Evolutionary conservation across 2,113 vertebrate species (phyloP).

Genomic region (Antechinus flavipes): DNA sequence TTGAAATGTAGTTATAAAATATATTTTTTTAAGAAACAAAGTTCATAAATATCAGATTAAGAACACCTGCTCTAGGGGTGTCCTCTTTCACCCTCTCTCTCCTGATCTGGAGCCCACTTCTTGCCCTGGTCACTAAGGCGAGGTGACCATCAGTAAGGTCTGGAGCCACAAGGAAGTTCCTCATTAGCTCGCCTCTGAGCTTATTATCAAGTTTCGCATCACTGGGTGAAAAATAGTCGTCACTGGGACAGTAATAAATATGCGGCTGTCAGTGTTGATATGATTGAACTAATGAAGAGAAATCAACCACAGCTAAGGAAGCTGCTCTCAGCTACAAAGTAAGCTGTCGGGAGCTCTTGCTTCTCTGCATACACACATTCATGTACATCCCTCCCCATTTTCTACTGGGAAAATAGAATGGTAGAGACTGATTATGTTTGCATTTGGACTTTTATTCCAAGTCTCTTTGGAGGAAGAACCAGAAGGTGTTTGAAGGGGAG

Average conservation of each 20-base stretch:
- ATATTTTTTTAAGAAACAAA: not conserved
- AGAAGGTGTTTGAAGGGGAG: slow-evolving; percentile 48
- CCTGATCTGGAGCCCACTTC: not conserved
- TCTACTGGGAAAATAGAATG: not conserved
- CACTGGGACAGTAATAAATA: slow-evolving; percentile 76
- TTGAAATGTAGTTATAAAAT: not conserved
- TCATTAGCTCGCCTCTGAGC: slow-evolving; percentile 72
- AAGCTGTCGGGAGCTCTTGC: slow-evolving; percentile 5
- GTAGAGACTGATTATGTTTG: not conserved
- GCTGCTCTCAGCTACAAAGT: slow-evolving; percentile 31
- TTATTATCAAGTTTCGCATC: slow-evolving; percentile 78
- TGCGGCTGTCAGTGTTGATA: slow-evolving; percentile 83
- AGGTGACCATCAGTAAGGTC: not conserved
- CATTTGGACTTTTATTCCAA: not conserved
- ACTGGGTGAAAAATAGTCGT: slow-evolving; percentile 80
- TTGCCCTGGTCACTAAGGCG: not conserved
- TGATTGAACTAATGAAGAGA: slow-evolving; percentile 85
- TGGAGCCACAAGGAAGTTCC: slow-evolving; percentile 54
- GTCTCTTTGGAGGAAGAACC: not conserved
- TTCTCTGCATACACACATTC: not conserved
- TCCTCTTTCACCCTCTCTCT: not conserved
- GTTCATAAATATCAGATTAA: not conserved
- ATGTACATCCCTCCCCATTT: not conserved
- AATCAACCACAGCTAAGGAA: slow-evolving; percentile 45
- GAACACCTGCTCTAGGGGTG: not conserved